Percentiles rank a stretch among this genome's conserved stretches.
phyloP scores from a whole-genome alignment of 2,888 invertebrate species.

The Agrenia bidenticulata region DNA sequence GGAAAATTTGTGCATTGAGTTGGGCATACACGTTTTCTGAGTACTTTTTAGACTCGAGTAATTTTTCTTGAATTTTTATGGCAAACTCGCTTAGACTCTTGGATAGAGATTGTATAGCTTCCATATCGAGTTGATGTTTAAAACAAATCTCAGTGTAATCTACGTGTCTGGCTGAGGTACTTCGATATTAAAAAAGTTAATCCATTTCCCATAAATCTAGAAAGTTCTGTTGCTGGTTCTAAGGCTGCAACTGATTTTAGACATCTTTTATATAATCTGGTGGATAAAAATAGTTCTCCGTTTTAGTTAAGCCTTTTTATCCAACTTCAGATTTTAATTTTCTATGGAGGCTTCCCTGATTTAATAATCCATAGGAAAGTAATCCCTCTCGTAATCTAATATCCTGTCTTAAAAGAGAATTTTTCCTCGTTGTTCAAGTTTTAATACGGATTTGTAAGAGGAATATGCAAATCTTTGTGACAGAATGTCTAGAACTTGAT shows the following conservation, averaged over 20 bases:
- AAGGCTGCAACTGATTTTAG: background rate
- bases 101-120: background rate
- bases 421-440: slow-evolving; percentile 9
- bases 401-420: background rate
- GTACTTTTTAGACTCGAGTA: background rate
- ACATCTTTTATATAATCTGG: background rate
- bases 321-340: slow-evolving; percentile 14
- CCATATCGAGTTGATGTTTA: background rate
- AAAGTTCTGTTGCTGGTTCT: slow-evolving; percentile 1
- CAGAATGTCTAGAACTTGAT: slow-evolving; percentile 18
- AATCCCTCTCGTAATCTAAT: slow-evolving; percentile 16
- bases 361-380: slow-evolving; percentile 11
- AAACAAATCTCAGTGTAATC: background rate
- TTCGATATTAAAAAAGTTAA: slow-evolving; percentile 20
- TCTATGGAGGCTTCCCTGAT: background rate
- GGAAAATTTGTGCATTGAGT: background rate
- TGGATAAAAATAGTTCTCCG: background rate
- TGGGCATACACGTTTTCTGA: background rate
- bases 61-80: background rate
- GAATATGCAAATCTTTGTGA: slow-evolving; percentile 27
- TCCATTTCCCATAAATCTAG: slow-evolving; percentile 9
- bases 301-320: background rate
- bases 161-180: background rate
- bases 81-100: background rate
- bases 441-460: slow-evolving; percentile 3